phyloP scores from a whole-genome alignment of 2,888 invertebrate species.

The Acronicta psi region DNA sequence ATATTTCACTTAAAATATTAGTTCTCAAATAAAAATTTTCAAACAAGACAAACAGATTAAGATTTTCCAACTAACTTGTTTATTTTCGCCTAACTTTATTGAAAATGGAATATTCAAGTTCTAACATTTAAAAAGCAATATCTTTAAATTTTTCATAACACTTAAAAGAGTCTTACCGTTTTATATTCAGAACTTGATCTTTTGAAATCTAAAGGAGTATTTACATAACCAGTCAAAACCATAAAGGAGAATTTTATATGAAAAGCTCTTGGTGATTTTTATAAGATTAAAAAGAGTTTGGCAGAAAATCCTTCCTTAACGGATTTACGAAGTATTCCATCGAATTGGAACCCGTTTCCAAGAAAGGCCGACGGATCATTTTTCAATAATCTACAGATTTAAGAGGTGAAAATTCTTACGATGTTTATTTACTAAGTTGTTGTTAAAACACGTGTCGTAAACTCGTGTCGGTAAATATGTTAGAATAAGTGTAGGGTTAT shows the following conservation, averaged over 20 bases:
- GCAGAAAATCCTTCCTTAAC: constrained; percentile 58
- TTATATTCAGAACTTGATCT: constrained; percentile 12
- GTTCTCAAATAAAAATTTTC: neutral
- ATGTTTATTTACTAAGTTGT: constrained; percentile 5
- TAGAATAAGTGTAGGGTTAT: neutral
- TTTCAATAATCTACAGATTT: constrained; percentile 77
- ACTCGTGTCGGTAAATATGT: neutral
- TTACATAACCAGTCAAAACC: constrained; percentile 6
- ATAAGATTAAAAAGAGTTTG: constrained; percentile 63
- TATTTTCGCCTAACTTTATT: neutral
- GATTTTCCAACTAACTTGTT: constrained; percentile 2
- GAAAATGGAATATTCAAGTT: constrained; percentile 2
- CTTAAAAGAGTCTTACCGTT: constrained; percentile 2
- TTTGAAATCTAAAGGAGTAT: neutral
- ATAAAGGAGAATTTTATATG: constrained; percentile 23
- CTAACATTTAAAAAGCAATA: constrained; percentile 6
- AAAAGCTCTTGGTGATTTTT: constrained; percentile 46
- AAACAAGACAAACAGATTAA: neutral
- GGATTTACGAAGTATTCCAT: constrained; percentile 69
- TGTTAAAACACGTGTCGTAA: neutral
- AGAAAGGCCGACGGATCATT: constrained; percentile 67
- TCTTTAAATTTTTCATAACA: constrained; percentile 8
- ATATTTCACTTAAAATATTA: neutral
- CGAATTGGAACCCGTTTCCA: constrained; percentile 71
- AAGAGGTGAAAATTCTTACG: constrained; percentile 8